Conservation (phyloP, 2,113 vertebrate species). For the Raja brachyura region DNA sequence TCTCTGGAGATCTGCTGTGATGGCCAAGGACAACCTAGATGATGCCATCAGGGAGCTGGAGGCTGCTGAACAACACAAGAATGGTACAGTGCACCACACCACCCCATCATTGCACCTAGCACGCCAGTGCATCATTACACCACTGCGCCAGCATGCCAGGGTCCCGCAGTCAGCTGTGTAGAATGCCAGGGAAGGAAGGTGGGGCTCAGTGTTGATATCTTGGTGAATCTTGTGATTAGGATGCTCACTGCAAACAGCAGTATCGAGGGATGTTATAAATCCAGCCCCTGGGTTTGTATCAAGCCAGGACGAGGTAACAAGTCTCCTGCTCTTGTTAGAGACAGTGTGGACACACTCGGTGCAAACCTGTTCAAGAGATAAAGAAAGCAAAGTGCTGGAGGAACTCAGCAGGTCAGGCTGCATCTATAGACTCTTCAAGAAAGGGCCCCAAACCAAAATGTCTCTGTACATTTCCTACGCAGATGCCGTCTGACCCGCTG, state of each 20-base stretch:
- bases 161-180: background rate
- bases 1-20: background rate
- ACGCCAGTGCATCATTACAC: no score
- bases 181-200: background rate
- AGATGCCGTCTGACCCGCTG: no score
- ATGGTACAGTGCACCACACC: background rate
- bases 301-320: background rate
- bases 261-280: background rate
- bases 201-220: background rate
- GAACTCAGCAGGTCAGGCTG: no score
- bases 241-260: background rate
- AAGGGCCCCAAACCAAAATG: no score
- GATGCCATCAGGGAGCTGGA: background rate
- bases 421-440: no score
- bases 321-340: background rate
- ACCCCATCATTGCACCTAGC: no score
- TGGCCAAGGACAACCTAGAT: background rate
- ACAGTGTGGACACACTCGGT: background rate
- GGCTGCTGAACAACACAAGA: constrained; percentile 7
- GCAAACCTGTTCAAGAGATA: no score
- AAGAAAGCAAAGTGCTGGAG: no score
- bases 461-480: no score
- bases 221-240: no score
- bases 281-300: background rate
- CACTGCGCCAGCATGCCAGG: no score